Evolutionary conservation across 2,113 vertebrate genomes (phyloP).

Genomic region (Uropsilus gracilis): DNA sequence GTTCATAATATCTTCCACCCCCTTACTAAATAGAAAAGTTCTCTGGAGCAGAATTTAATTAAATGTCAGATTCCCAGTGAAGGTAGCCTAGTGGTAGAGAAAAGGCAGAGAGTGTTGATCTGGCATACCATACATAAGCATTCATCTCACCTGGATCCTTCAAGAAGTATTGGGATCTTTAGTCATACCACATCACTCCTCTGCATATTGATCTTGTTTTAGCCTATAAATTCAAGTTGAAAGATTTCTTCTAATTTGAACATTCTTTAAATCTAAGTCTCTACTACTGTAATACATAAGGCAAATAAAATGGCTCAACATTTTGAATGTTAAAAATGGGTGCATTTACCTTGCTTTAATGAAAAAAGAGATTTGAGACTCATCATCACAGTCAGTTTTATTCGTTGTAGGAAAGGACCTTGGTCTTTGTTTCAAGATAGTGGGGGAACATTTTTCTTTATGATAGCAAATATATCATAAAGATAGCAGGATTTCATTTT

Average conservation of each 20-base stretch:
- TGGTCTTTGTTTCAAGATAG: neutral
- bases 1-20: neutral
- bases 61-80: neutral
- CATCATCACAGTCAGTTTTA: neutral
- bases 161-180: no score
- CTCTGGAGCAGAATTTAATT: neutral
- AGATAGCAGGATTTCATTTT: neutral
- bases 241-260: constrained; percentile 5
- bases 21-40: neutral
- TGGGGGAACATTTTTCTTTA: neutral
- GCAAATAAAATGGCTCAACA: neutral
- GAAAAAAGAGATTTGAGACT: neutral
- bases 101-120: neutral
- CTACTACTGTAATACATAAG: neutral
- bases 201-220: neutral
- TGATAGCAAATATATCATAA: neutral
- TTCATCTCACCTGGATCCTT: neutral
- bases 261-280: constrained; percentile 5
- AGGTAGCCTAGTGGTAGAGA: neutral
- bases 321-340: constrained; percentile 2
- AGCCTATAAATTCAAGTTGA: neutral
- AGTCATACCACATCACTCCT: no score
- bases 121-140: neutral
- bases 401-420: neutral
- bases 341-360: constrained; percentile 16